Evolutionary conservation across 2,797 vertebrate genomes (phyloP).

Genomic region (Tenualosa thibaudeaui): DNA sequence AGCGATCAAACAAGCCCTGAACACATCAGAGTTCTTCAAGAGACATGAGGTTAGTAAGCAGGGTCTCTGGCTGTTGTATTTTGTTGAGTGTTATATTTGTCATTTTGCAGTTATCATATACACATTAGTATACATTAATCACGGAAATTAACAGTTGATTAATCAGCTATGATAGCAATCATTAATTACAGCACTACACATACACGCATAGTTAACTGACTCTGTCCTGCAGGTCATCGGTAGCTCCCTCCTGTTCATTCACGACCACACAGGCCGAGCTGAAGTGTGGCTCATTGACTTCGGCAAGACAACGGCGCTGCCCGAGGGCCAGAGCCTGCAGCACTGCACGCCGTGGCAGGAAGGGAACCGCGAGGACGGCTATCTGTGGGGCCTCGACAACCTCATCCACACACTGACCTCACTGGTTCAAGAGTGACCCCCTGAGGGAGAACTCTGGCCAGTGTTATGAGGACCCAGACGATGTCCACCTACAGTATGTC

Average conservation of each 20-base stretch:
- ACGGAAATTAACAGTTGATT: too few relatives aligned
- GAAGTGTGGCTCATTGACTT: slow-evolving; percentile 98
- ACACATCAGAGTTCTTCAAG: slow-evolving; percentile 89
- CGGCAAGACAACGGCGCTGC: slow-evolving; percentile 90
- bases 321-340: slow-evolving; percentile 84
- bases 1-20: slow-evolving; percentile 84
- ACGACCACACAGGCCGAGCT: slow-evolving; percentile 85
- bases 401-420: slow-evolving; percentile 76
- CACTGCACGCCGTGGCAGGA: slow-evolving; percentile 91
- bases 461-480: neutral
- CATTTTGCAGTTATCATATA: neutral
- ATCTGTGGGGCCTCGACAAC: slow-evolving; percentile 93
- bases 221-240: slow-evolving; percentile 87
- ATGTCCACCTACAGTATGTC: neutral
- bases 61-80: neutral
- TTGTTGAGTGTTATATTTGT: neutral
- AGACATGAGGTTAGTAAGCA: slow-evolving; percentile 85
- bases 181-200: neutral
- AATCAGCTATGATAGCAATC: too few relatives aligned
- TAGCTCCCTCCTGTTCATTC: slow-evolving; percentile 97
- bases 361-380: slow-evolving; percentile 96
- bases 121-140: neutral
- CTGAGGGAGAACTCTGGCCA: neutral
- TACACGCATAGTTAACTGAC: neutral
- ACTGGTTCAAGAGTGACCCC: slow-evolving; percentile 45